Conservation (phyloP, 2,888 invertebrate species). For the Agrochola lota region DNA sequence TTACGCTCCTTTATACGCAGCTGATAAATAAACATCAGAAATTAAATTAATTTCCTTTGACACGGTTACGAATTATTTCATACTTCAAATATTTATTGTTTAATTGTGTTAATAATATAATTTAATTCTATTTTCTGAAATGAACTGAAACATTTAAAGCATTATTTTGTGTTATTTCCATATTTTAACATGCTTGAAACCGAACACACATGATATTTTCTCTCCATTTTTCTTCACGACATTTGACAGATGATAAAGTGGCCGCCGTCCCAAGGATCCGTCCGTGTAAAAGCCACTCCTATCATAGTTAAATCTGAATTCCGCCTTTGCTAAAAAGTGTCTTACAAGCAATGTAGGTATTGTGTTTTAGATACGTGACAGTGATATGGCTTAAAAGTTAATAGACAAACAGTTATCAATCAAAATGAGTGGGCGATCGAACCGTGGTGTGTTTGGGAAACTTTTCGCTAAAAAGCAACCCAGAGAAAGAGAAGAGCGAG, state of each 20-base stretch:
- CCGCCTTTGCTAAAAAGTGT: slow-evolving; percentile 73
- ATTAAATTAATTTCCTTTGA: not conserved
- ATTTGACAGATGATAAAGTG: slow-evolving; percentile 81
- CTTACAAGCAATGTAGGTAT: slow-evolving; percentile 80
- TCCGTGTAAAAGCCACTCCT: slow-evolving; percentile 89
- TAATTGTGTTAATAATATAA: no score
- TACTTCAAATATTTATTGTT: not conserved
- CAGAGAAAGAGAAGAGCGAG: slow-evolving; percentile 87
- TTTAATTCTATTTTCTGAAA: not conserved
- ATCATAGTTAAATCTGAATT: slow-evolving; percentile 76
- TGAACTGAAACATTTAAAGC: not conserved
- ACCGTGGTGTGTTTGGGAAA: slow-evolving; percentile 88
- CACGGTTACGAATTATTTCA: not conserved
- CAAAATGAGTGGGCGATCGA: slow-evolving; percentile 88
- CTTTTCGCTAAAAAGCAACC: slow-evolving; percentile 87
- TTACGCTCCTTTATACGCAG: slow-evolving; percentile 59
- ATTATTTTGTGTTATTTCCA: not conserved
- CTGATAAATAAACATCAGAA: not conserved
- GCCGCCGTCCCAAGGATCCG: slow-evolving; percentile 78
- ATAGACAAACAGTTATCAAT: slow-evolving; percentile 71
- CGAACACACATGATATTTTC: slow-evolving; percentile 57
- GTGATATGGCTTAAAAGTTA: slow-evolving; percentile 81
- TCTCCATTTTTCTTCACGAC: slow-evolving; percentile 63
- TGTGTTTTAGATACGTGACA: slow-evolving; percentile 72
- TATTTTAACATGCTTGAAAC: slow-evolving; percentile 57